Evolutionary conservation across 2,797 vertebrate species (phyloP), one percentile per base, ranked within the genome.

Genomic region (Enteromius afrohamiltoni): DNA sequence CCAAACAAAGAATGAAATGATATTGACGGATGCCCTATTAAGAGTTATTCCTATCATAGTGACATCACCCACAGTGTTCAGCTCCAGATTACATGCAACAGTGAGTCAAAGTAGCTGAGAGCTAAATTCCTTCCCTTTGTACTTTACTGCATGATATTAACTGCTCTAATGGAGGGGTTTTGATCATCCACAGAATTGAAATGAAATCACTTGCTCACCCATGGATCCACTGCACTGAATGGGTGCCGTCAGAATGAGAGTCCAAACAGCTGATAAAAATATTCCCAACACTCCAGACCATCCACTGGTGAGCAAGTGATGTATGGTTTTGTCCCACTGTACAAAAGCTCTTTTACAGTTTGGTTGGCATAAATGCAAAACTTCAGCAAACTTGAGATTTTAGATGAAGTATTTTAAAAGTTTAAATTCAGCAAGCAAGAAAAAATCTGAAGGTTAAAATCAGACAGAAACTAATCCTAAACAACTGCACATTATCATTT

Each of bases 21-120:
- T 42, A 45, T 34, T 58, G 79, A 62, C 23, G 31, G 80, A 65
- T 80, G 17, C 68, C 51, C 51, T 31, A 60, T 34, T 71, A 68
- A 45, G 79, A 60, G 60, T 26, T 1, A 26, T 80, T 71, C 11
- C 51, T 19, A 23, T 19, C 31, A 40, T 8, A 8, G 49, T 7
- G 31, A 40, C 78, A 70, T 42, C 65, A 23, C 65, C 65, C 49
- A 42, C 17, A 16, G 53, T 9, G 37, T 70, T 60, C 17, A 47
- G 55, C 40, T 47, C 37, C 23, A 60, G 53, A 71, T 23, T 62
- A n/a, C 3, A 71, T 71, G 53, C 51, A 71, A 42, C 17, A 60
- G 17, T n/a, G 37, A 34, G 16, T 8, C 58, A 58, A 71, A 80
- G 23, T 1, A 60, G 31, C 26, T 6, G 16, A 34, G 29, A 65